Percentiles rank a stretch among this genome's conserved stretches.
These are phyloP conservation scores for Drosophila repleta DNA, from an alignment of 1,140 invertebrate species.

Conservation along the genomic window DNA sequence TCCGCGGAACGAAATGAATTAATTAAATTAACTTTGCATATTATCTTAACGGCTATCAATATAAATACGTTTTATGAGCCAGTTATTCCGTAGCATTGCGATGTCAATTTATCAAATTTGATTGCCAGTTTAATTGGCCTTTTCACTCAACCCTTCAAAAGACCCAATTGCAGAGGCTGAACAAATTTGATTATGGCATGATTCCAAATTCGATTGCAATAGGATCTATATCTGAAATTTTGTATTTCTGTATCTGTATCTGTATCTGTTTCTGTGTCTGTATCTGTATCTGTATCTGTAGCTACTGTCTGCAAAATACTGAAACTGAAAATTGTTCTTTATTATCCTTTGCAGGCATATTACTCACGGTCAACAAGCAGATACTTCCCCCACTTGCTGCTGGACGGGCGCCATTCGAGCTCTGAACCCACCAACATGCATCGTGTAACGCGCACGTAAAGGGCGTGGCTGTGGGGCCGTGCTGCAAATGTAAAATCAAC, in stretches of 20 bases:
- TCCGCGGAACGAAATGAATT: slow-evolving; percentile 12
- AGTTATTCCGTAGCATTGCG: no score
- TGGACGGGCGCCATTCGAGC: background rate
- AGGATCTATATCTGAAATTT: no score
- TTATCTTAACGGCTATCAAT: slow-evolving; percentile 8
- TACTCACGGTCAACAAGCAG: slow-evolving; percentile 4
- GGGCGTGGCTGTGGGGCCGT: slow-evolving; percentile 15
- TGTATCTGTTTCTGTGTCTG: no score
- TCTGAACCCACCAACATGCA: background rate
- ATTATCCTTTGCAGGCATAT: slow-evolving; percentile 46
- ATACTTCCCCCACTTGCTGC: background rate
- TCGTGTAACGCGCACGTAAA: background rate
- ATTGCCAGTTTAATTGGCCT: no score
- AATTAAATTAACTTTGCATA: slow-evolving; percentile 44
- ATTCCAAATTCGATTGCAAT: no score
- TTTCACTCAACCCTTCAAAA: no score
- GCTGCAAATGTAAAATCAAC: slow-evolving; percentile 29
- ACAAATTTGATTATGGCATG: no score
- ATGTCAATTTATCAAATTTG: no score
- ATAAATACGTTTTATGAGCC: background rate
- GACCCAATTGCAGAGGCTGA: no score
- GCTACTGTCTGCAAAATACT: no score
- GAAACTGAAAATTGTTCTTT: slow-evolving; percentile 18
- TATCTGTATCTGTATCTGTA: background rate
- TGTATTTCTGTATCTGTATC: background rate